These are phyloP conservation scores for Octodon degus DNA, from an alignment of 2,113 vertebrate genomes.

Conservation along the genomic window DNA sequence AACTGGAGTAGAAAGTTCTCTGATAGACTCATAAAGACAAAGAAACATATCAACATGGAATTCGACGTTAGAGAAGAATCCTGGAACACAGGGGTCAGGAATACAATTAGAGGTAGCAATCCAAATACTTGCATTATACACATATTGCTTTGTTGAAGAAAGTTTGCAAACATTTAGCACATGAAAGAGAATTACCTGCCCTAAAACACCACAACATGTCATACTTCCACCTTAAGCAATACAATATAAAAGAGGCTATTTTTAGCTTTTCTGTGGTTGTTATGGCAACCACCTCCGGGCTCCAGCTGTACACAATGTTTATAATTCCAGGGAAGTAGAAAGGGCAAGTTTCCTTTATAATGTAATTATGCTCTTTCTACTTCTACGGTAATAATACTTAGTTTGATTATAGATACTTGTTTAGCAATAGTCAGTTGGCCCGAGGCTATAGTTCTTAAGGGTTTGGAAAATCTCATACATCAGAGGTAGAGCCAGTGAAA, in stretches of 20 bases:
- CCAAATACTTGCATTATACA: constrained; percentile 55
- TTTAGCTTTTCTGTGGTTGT: constrained; percentile 88
- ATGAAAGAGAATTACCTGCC: constrained; percentile 74
- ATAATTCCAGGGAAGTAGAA: constrained; percentile 83
- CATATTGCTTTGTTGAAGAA: constrained; percentile 55
- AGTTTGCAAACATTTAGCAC: constrained; percentile 78
- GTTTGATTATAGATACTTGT: constrained; percentile 78
- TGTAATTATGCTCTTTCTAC: constrained; percentile 86
- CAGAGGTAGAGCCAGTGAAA: constrained; percentile 54
- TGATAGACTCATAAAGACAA: constrained; percentile 53
- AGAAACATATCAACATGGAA: constrained; percentile 54
- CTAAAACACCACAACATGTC: constrained; percentile 82
- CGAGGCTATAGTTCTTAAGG: constrained; percentile 57
- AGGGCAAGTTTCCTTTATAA: constrained; percentile 86
- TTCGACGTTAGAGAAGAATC: constrained; percentile 49
- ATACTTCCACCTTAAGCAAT: constrained; percentile 85
- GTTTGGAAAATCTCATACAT: constrained; percentile 66
- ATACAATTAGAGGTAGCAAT: constrained; percentile 71
- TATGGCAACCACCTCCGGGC: constrained; percentile 86
- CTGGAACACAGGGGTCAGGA: constrained; percentile 51
- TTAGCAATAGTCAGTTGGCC: constrained; percentile 76
- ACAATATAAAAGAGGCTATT: constrained; percentile 83
- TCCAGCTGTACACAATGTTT: constrained; percentile 86
- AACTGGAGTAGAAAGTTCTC: constrained; percentile 50
- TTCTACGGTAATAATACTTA: constrained; percentile 83